A percentile compares a stretch with the other conserved stretches of the same genome.
These are phyloP conservation scores for Venustoraphidia nigricollis DNA, from an alignment of 2,888 invertebrate species.

Conservation along the genomic window DNA sequence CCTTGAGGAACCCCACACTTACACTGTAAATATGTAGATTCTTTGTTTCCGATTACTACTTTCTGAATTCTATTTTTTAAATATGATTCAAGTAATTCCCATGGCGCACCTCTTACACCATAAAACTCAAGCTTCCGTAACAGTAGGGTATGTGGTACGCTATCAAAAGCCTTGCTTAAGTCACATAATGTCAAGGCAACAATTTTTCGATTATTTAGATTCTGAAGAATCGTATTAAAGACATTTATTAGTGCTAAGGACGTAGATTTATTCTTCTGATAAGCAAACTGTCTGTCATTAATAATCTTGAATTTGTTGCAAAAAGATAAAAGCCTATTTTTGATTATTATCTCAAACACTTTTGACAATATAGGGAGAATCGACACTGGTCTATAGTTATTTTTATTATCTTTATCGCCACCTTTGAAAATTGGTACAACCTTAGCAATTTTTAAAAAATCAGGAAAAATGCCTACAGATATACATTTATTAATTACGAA, in stretches of 20 bases:
- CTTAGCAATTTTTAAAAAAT: slow-evolving; percentile 3
- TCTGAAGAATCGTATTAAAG: neutral
- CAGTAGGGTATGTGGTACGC: slow-evolving; percentile 3
- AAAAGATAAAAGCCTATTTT: neutral
- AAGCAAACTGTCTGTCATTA: slow-evolving; percentile 4
- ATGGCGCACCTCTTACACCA: slow-evolving; percentile 5
- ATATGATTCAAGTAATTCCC: slow-evolving; percentile 7
- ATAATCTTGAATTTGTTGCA: neutral
- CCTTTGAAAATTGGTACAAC: slow-evolving; percentile 7
- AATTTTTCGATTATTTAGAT: neutral
- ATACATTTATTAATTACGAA: slow-evolving; percentile 5
- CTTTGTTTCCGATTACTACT: slow-evolving; percentile 3
- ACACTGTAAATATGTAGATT: slow-evolving; percentile 2
- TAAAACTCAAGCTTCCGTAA: slow-evolving; percentile 7
- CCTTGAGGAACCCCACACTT: slow-evolving; percentile 12
- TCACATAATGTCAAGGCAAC: slow-evolving; percentile 4
- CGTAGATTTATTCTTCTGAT: neutral
- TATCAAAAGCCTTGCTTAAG: slow-evolving; percentile 5
- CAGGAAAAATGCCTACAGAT: neutral
- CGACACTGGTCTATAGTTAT: slow-evolving; percentile 7
- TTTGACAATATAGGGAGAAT: slow-evolving; percentile 5
- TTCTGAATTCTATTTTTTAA: slow-evolving; percentile 7
- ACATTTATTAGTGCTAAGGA: slow-evolving; percentile 1
- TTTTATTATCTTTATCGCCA: slow-evolving; percentile 2
- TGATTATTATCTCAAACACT: slow-evolving; percentile 4